Percentiles rank a stretch among this genome's conserved stretches.
Evolutionary conservation across 2,797 vertebrate genomes (phyloP).

Genomic region (Trichosurus vulpecula): DNA sequence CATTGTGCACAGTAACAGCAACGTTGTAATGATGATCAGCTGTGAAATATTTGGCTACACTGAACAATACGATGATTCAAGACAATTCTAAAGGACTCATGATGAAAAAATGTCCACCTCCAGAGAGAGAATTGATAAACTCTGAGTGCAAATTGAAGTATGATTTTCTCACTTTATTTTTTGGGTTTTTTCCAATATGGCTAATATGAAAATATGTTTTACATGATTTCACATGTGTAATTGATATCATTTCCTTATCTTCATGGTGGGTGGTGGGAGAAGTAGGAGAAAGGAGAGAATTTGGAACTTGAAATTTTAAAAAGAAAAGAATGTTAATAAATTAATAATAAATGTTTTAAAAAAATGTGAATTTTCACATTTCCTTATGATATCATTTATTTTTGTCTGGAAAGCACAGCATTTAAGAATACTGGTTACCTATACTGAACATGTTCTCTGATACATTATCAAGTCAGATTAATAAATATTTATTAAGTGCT

Average conservation of each 20-base stretch:
- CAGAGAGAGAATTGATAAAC: not conserved
- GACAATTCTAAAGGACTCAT: too few relatives aligned
- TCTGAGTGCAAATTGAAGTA: not conserved
- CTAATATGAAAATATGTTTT: not conserved
- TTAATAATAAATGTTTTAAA: not conserved
- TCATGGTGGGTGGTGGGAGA: not conserved
- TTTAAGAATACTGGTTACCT: not conserved
- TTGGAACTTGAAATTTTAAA: not conserved
- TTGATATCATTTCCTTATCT: not conserved
- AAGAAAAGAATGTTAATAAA: not conserved
- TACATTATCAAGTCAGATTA: not conserved
- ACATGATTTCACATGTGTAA: not conserved
- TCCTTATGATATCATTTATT: not conserved
- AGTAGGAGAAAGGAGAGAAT: not conserved
- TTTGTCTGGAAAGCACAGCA: not conserved
- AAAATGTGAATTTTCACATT: not conserved
- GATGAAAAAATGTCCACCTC: too few relatives aligned
- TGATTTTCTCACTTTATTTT: not conserved
- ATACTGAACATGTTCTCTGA: not conserved
- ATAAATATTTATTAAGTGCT: not conserved
- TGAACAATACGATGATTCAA: too few relatives aligned
- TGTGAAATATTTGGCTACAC: too few relatives aligned
- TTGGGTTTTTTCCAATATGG: too few relatives aligned
- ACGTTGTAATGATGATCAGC: too few relatives aligned
- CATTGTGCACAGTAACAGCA: too few relatives aligned